Evolutionary conservation across 2,113 vertebrate species (phyloP).

Genomic region (Apteryx mantelli): DNA sequence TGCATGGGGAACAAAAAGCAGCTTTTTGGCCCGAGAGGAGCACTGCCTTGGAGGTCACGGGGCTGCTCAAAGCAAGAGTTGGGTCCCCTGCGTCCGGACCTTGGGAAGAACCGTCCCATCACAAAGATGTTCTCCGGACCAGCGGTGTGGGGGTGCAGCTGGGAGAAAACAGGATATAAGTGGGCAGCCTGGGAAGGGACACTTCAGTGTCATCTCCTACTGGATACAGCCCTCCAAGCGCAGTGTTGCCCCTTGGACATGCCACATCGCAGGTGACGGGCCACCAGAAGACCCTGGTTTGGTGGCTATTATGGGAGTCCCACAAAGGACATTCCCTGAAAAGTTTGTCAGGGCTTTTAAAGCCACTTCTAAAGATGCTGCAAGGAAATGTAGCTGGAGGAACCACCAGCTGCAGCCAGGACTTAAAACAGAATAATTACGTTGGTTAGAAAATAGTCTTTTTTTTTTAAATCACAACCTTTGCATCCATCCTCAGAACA

Average conservation of each 20-base stretch:
- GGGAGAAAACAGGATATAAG: not conserved
- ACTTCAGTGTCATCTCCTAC: rapidly evolving
- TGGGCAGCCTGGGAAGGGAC: not conserved
- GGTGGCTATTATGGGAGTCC: not conserved
- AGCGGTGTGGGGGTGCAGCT: too few species aligned
- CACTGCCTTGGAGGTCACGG: not conserved
- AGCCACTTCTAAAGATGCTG: rapidly evolving
- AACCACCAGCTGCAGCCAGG: not conserved
- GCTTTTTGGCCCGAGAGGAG: not conserved
- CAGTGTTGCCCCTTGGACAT: not conserved
- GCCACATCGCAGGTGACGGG: rapidly evolving
- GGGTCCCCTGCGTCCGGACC: not conserved
- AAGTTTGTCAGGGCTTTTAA: not conserved
- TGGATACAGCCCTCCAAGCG: rapidly evolving
- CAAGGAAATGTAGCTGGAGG: not conserved
- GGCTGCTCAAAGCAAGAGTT: not conserved
- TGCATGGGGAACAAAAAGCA: not conserved
- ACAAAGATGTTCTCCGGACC: not conserved
- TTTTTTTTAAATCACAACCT: not conserved
- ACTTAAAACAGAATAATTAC: not conserved
- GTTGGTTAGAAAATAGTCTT: not conserved
- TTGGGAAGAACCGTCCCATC: not conserved
- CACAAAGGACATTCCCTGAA: not conserved
- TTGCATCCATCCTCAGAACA: rapidly evolving
- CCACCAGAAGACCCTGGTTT: not conserved